Evolutionary conservation across 2,888 invertebrate species (phyloP).

Genomic region (Tachina grossa): DNA sequence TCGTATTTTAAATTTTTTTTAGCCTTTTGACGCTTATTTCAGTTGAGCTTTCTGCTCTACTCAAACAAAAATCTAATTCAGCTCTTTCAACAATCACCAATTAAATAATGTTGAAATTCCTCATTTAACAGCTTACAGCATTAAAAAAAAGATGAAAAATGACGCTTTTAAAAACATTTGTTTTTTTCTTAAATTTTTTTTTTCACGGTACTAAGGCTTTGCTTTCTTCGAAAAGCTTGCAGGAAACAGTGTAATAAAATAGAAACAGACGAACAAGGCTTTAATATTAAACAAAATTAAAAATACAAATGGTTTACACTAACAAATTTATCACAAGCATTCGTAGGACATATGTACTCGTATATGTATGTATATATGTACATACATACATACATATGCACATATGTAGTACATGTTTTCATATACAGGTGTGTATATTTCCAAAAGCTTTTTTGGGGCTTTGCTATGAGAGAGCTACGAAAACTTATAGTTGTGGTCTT

Average conservation of each 20-base stretch:
- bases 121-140: constrained; percentile 74
- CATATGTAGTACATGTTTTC: too few relatives aligned
- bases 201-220: constrained; percentile 58
- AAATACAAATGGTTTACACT: constrained; percentile 12
- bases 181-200: constrained; percentile 46
- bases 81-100: constrained; percentile 82
- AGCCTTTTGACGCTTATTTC: constrained; percentile 46
- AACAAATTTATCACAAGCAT: neutral
- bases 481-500: constrained; percentile 7
- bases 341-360: constrained; percentile 23
- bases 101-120: constrained; percentile 78
- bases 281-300: constrained; percentile 59
- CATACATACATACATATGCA: too few relatives aligned
- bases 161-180: constrained; percentile 60
- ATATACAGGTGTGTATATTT: neutral
- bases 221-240: constrained; percentile 59
- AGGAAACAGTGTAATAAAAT: constrained; percentile 54
- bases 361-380: too few relatives aligned
- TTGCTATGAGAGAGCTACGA: constrained; percentile 15
- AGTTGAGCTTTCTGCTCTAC: constrained; percentile 63
- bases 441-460: constrained; percentile 30
- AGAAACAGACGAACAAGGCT: constrained; percentile 65
- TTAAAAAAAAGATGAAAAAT: constrained; percentile 65
- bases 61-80: constrained; percentile 77
- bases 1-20: constrained; percentile 37